These are phyloP conservation scores for Alviniconcha marisindica DNA, from an alignment of 1,140 invertebrate species.

Conservation along the genomic window DNA sequence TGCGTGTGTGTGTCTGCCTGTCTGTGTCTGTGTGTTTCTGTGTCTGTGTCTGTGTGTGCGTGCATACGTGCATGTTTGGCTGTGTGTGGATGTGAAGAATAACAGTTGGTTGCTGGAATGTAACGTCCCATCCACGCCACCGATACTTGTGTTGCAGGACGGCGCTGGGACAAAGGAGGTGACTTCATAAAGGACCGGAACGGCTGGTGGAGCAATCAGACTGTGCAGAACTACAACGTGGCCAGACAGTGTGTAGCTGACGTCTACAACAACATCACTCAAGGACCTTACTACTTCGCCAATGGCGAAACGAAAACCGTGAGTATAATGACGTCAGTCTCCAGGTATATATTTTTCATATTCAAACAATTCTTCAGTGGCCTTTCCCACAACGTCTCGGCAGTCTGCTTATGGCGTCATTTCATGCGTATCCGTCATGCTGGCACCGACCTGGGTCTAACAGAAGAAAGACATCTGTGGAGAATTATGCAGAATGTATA, in stretches of 20 bases:
- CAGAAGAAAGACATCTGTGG: no score
- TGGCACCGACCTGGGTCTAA: no score
- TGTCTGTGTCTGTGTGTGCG: no score
- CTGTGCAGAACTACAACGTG: conserved; percentile 7
- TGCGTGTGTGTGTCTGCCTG: no score
- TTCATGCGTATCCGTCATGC: no score
- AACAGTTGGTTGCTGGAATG: neutral
- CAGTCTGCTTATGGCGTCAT: no score
- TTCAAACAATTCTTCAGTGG: no score
- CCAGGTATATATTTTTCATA: no score
- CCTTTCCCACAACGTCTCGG: no score
- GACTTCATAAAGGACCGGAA: conserved; percentile 5
- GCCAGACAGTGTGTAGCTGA: conserved; percentile 38
- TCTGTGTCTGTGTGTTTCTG: no score
- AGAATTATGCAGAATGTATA: no score
- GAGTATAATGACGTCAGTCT: no score
- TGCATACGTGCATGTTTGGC: neutral
- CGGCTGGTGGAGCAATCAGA: conserved; percentile 44
- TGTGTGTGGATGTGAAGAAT: neutral
- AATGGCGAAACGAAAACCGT: neutral
- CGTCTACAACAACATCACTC: conserved; percentile 44
- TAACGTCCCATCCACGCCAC: neutral
- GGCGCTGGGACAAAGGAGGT: conserved; percentile 33
- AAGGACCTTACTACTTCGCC: conserved; percentile 30
- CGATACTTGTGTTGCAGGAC: neutral